These are phyloP conservation scores for Diogma glabrata DNA, from an alignment of 2,888 invertebrate genomes.

Conservation along the genomic window DNA sequence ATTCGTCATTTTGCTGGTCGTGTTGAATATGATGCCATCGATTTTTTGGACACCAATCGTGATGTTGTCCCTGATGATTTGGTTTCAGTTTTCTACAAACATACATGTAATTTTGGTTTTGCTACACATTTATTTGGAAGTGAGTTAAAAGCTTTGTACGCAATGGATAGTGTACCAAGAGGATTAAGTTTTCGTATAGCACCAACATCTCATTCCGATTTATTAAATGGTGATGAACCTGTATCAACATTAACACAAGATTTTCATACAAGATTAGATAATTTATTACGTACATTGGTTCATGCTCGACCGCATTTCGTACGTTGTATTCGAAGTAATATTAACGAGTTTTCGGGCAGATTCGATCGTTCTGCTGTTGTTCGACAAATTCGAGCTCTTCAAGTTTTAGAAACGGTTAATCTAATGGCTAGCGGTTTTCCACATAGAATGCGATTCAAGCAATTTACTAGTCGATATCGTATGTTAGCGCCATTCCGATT, in stretches of 20 bases:
- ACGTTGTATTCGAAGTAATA: slow-evolving; percentile 81
- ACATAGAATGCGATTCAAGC: slow-evolving; percentile 89
- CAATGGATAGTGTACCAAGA: slow-evolving; percentile 59
- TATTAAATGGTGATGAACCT: slow-evolving; percentile 72
- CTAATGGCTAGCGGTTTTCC: slow-evolving; percentile 92
- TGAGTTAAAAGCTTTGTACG: slow-evolving; percentile 73
- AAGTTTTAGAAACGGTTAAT: slow-evolving; percentile 88
- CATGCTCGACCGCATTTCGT: slow-evolving; percentile 93
- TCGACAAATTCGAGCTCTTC: slow-evolving; percentile 77
- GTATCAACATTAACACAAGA: slow-evolving; percentile 87
- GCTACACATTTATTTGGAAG: slow-evolving; percentile 91
- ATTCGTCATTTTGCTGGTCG: slow-evolving; percentile 84
- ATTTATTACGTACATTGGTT: slow-evolving; percentile 78
- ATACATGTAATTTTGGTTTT: slow-evolving; percentile 92
- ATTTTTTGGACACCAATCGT: slow-evolving; percentile 83
- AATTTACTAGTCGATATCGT: slow-evolving; percentile 77
- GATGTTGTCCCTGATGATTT: slow-evolving; percentile 87
- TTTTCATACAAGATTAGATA: slow-evolving; percentile 88
- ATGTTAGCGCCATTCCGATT: slow-evolving; percentile 70
- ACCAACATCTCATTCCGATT: slow-evolving; percentile 74
- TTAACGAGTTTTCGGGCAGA: slow-evolving; percentile 64
- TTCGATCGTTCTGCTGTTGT: slow-evolving; percentile 79
- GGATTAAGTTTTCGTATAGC: slow-evolving; percentile 80
- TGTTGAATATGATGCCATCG: slow-evolving; percentile 79
- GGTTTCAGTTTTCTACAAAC: slow-evolving; percentile 84